phyloP scores from a whole-genome alignment of 2,797 vertebrate genomes.

The Epinephelus coioides region DNA sequence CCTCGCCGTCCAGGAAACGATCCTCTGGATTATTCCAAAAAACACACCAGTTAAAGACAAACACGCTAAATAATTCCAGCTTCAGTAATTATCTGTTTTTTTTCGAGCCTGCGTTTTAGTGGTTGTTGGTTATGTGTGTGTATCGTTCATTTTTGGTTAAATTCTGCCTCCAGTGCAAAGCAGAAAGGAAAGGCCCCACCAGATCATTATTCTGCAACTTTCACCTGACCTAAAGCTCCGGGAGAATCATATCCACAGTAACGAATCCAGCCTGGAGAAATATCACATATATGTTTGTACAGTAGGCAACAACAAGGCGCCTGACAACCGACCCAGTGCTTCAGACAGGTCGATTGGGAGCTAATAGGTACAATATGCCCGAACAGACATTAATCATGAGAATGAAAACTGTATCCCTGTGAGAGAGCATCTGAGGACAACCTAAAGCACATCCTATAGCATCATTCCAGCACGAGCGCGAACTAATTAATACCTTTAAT shows the following conservation, averaged over 20 bases:
- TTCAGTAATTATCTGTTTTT: conserved; percentile 23
- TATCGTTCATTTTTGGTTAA: conserved; percentile 10
- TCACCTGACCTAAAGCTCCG: conserved; percentile 44
- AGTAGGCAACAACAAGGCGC: conserved; percentile 40
- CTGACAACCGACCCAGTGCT: conserved; percentile 49
- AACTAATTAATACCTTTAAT: conserved; percentile 60
- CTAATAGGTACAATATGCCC: conserved; percentile 53
- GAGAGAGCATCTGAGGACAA: conserved; percentile 72
- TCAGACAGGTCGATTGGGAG: conserved; percentile 49
- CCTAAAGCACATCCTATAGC: conserved; percentile 53
- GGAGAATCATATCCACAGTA: conserved; percentile 33
- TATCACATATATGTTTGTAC: conserved; percentile 50
- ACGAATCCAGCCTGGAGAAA: conserved; percentile 44
- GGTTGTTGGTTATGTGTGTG: background rate
- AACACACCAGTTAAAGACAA: conserved; percentile 3
- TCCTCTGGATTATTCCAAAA: conserved; percentile 23
- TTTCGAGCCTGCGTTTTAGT: background rate
- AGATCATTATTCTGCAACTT: conserved; percentile 36
- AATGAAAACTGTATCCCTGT: conserved; percentile 34
- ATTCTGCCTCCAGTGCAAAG: conserved; percentile 9
- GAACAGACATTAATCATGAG: conserved; percentile 55
- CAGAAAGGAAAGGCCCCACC: conserved; percentile 14
- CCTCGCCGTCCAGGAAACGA: conserved; percentile 31
- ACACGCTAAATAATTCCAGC: conserved; percentile 30
- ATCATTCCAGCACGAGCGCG: conserved; percentile 27